Evolutionary conservation across 2,797 vertebrate genomes (phyloP).

Genomic region (Xerus rutilus): DNA sequence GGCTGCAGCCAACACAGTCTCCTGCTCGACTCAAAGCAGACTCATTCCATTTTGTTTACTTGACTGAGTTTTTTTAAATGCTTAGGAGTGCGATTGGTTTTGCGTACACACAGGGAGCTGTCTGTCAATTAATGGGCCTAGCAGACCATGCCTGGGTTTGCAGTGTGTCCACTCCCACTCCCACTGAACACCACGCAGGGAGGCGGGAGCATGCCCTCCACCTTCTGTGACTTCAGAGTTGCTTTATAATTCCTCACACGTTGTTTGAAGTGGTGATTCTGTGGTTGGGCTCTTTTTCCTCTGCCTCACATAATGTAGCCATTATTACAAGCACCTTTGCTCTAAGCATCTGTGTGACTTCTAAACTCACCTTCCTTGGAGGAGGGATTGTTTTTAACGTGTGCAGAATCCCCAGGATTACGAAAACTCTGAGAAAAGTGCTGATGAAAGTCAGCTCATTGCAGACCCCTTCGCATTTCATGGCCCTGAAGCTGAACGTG

Average conservation of each 20-base stretch:
- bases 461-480: background rate
- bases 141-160: background rate
- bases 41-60: background rate
- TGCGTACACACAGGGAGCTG: background rate
- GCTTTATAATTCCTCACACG: background rate
- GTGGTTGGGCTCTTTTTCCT: background rate
- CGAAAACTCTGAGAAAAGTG: background rate
- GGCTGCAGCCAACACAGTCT: background rate
- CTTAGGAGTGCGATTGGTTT: background rate
- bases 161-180: background rate
- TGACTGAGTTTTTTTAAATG: constrained; percentile 29
- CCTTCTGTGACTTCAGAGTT: background rate
- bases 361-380: background rate
- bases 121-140: background rate
- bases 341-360: background rate
- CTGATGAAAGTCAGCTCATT: background rate
- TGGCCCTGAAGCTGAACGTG: background rate
- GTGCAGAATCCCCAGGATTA: background rate
- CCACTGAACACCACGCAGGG: background rate
- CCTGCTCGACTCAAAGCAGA: background rate
- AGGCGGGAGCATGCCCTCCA: fast-evolving
- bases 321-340: background rate
- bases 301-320: background rate
- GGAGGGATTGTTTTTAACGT: background rate
- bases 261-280: background rate